phyloP scores from a whole-genome alignment of 2,888 invertebrate genomes.

The Cheilosia vernalis region DNA sequence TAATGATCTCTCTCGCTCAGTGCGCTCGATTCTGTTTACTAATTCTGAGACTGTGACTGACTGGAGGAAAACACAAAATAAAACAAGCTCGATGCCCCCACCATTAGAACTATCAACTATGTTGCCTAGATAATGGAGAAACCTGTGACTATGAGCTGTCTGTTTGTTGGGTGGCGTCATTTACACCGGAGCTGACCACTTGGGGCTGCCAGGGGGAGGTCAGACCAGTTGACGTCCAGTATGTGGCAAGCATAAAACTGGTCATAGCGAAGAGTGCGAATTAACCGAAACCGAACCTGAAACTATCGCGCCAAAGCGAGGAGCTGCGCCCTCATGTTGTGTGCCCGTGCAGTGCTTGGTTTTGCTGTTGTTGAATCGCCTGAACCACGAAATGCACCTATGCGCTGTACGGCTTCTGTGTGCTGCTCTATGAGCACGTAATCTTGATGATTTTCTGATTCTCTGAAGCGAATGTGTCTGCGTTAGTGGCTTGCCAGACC shows the following conservation, averaged over 20 bases:
- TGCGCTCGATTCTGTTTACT: conserved; percentile 28
- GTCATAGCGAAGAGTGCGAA: conserved; percentile 48
- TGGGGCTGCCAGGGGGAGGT: conserved; percentile 16
- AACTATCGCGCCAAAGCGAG: conserved; percentile 17
- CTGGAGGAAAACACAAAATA: too few species aligned
- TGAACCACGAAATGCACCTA: not conserved
- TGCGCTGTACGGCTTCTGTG: conserved; percentile 62
- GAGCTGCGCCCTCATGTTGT: not conserved
- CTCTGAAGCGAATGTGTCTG: conserved; percentile 52
- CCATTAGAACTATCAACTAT: conserved; percentile 32
- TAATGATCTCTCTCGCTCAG: conserved; percentile 59
- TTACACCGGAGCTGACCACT: conserved; percentile 42
- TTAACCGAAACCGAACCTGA: conserved; percentile 67
- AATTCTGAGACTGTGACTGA: conserved; percentile 2
- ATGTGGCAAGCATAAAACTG: conserved; percentile 29
- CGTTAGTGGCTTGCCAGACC: conserved; percentile 19
- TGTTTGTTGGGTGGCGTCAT: conserved; percentile 59
- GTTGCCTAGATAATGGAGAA: conserved; percentile 27
- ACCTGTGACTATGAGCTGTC: conserved; percentile 23
- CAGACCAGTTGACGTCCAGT: conserved; percentile 17
- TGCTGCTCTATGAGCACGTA: conserved; percentile 47
- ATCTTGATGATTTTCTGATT: conserved; percentile 64
- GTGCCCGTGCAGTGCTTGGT: not conserved
- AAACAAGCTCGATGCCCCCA: too few species aligned
- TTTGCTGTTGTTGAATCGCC: not conserved